A percentile compares a stretch with the other conserved stretches of the same genome.
phyloP scores from a whole-genome alignment of 2,113 vertebrate species.

The Callochromis pleurospilus region DNA sequence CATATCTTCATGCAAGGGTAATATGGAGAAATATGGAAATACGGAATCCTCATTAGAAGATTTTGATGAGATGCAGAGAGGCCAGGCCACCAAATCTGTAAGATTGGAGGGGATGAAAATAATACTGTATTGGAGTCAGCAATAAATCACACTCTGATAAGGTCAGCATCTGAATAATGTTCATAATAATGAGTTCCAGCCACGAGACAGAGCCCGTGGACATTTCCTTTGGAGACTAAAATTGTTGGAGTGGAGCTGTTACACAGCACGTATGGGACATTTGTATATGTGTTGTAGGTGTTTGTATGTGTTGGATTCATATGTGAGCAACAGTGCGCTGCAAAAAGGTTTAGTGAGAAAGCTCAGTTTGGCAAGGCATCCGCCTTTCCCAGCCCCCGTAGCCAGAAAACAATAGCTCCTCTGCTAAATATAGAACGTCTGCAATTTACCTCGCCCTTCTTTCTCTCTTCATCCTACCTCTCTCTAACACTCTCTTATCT shows the following conservation, averaged over 20 bases:
- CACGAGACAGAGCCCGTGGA: neutral
- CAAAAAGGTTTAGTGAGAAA: conserved; percentile 5
- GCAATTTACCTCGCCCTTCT: conserved; percentile 35
- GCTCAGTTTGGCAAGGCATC: conserved; percentile 1
- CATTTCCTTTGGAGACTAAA: neutral
- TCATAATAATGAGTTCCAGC: conserved; percentile 35
- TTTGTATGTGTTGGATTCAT: neutral
- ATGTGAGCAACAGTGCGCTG: neutral
- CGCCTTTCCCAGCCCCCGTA: neutral
- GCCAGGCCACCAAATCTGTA: neutral
- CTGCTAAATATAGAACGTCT: conserved; percentile 57
- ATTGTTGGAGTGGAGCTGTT: neutral
- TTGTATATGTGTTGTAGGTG: neutral
- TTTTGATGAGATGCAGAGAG: conserved; percentile 4
- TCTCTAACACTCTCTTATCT: neutral
- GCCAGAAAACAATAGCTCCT: conserved; percentile 49
- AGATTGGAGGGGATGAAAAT: conserved; percentile 20
- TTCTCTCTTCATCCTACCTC: neutral
- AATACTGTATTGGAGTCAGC: conserved; percentile 12
- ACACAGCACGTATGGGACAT: neutral
- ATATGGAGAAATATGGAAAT: neutral
- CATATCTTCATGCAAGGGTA: neutral
- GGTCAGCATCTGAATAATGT: conserved; percentile 59
- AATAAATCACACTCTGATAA: conserved; percentile 56
- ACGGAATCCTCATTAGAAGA: conserved; percentile 8